These are phyloP conservation scores for Drosophila leontia DNA, from an alignment of 1,140 invertebrate genomes.

Conservation along the genomic window DNA sequence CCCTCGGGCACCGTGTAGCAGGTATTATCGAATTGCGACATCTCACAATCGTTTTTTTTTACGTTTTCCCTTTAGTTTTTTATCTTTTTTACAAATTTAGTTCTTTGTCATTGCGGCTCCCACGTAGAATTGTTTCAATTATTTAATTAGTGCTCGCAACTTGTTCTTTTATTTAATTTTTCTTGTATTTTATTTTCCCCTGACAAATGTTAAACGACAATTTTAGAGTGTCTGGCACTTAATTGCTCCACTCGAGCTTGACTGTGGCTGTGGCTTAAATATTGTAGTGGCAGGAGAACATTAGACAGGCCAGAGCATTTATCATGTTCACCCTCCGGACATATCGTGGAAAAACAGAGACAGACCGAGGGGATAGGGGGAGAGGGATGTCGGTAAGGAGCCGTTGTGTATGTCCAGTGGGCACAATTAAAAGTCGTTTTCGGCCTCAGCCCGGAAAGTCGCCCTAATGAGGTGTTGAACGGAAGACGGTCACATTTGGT, in stretches of 20 bases:
- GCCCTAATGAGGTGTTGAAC: conserved; percentile 73
- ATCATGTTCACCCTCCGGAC: conserved; percentile 56
- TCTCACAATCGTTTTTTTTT: conserved; percentile 18
- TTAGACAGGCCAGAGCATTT: conserved; percentile 59
- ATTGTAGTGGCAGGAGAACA: conserved; percentile 29
- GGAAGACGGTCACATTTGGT: conserved; percentile 57
- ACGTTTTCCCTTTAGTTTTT: not conserved
- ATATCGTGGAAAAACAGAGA: conserved; percentile 13
- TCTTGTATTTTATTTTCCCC: conserved; percentile 11
- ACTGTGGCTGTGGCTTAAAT: conserved; percentile 11
- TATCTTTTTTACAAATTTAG: conserved; percentile 38
- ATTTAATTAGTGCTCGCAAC: conserved; percentile 59
- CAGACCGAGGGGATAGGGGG: not conserved
- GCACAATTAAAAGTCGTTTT: conserved; percentile 78
- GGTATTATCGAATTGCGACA: conserved; percentile 78
- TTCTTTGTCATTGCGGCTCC: conserved; percentile 41
- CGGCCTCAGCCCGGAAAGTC: conserved; percentile 42
- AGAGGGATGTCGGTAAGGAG: conserved; percentile 2
- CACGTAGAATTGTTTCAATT: conserved; percentile 52
- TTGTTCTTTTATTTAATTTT: conserved; percentile 32
- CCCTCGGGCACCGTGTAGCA: conserved; percentile 82
- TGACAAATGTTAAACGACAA: conserved; percentile 68
- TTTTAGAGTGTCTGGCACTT: conserved; percentile 50
- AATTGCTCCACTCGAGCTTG: conserved; percentile 47
- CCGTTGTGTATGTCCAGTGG: conserved; percentile 58